phyloP scores from a whole-genome alignment of 2,797 vertebrate genomes.

The Neoniphon sammara region DNA sequence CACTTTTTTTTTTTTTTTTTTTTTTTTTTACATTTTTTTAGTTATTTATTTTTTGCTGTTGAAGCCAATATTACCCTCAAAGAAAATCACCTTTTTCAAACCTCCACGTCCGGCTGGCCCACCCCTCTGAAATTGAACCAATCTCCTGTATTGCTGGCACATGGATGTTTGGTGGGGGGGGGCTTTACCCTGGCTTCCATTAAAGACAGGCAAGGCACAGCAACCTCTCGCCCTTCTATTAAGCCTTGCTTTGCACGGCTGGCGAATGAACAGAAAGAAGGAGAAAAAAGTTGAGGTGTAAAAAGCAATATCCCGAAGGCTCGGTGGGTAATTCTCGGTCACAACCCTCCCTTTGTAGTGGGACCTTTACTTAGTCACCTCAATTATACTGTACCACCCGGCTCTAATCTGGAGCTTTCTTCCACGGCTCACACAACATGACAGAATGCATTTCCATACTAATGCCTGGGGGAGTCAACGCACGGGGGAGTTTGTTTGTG shows the following conservation, averaged over 20 bases:
- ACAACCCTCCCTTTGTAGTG: slow-evolving; percentile 67
- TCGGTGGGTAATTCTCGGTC: slow-evolving; percentile 67
- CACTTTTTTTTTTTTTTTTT: too few relatives aligned
- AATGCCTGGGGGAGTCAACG: slow-evolving; percentile 51
- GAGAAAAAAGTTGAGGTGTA: slow-evolving; percentile 57
- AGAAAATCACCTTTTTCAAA: slow-evolving; percentile 58
- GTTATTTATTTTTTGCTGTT: slow-evolving; percentile 19
- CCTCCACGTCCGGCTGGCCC: slow-evolving; percentile 42
- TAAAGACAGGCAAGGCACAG: slow-evolving; percentile 66
- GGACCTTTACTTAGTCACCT: slow-evolving; percentile 74
- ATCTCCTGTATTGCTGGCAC: slow-evolving; percentile 51
- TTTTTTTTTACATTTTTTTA: too few relatives aligned
- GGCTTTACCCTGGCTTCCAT: slow-evolving; percentile 66
- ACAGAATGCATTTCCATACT: slow-evolving; percentile 69
- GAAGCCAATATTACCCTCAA: slow-evolving; percentile 27
- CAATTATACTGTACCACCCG: slow-evolving; percentile 77
- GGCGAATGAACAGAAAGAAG: slow-evolving; percentile 44
- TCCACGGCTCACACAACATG: slow-evolving; percentile 56
- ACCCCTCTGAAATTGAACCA: slow-evolving; percentile 65
- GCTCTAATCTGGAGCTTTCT: slow-evolving; percentile 72
- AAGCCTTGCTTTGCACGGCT: slow-evolving; percentile 51
- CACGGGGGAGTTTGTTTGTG: background rate
- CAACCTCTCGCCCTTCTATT: slow-evolving; percentile 68
- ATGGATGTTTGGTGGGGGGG: slow-evolving; percentile 26
- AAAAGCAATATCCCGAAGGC: slow-evolving; percentile 75